phyloP scores from a whole-genome alignment of 2,113 vertebrate species.

The Struthio camelus region DNA sequence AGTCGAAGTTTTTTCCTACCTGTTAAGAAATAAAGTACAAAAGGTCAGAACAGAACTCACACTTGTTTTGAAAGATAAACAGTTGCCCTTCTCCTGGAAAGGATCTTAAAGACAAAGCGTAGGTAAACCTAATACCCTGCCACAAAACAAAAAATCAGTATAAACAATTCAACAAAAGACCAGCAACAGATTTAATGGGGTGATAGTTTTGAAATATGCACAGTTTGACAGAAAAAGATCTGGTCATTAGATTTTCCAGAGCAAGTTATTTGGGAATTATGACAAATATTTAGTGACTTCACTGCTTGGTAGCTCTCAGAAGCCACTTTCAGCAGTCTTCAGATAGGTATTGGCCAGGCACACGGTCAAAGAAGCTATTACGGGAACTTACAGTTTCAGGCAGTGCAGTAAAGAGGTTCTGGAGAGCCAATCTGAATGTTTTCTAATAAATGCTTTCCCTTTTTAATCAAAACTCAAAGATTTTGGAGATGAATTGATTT shows the following conservation, averaged over 20 bases:
- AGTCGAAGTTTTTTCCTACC: slow-evolving; percentile 92
- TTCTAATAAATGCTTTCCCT: not conserved
- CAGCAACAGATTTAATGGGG: not conserved
- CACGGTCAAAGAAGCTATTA: not conserved
- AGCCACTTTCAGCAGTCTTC: not conserved
- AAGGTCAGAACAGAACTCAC: not conserved
- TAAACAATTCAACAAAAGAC: not conserved
- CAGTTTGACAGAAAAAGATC: not conserved
- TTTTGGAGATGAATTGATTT: not conserved
- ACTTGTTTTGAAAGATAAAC: not conserved
- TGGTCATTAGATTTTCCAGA: not conserved
- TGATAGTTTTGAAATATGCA: not conserved
- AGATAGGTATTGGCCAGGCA: not conserved
- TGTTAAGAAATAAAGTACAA: slow-evolving; percentile 48
- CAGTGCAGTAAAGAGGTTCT: not conserved
- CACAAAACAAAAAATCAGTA: not conserved
- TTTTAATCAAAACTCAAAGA: not conserved
- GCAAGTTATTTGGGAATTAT: not conserved
- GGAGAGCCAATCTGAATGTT: not conserved
- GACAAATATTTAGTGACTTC: not conserved
- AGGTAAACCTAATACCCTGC: not conserved
- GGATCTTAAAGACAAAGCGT: not conserved
- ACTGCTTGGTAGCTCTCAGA: not conserved
- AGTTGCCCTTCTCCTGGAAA: not conserved
- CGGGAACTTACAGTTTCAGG: not conserved